A percentile compares a stretch with the other conserved stretches of the same genome.
phyloP scores from a whole-genome alignment of 37 sponge, comb jelly and placozoan species.

The Amphimedon queenslandica region DNA sequence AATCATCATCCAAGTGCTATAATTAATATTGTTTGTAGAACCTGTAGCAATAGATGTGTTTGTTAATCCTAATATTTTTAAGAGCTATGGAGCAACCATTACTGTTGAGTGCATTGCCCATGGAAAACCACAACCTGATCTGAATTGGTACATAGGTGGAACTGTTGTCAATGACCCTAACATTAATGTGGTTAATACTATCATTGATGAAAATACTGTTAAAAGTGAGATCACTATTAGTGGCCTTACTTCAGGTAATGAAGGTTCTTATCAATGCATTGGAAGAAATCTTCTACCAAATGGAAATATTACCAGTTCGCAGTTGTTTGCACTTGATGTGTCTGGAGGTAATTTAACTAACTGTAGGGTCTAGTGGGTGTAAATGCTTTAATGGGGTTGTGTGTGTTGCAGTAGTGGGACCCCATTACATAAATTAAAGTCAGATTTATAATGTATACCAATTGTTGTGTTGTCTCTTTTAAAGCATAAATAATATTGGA shows the following conservation, averaged over 20 bases:
- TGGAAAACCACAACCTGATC: neutral
- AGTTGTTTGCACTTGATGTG: neutral
- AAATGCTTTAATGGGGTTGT: no score
- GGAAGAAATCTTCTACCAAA: neutral
- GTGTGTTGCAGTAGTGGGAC: no score
- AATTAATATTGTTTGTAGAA: no score
- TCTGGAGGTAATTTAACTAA: no score
- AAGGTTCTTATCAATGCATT: neutral
- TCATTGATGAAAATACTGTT: neutral
- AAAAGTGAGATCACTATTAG: neutral
- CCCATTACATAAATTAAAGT: no score
- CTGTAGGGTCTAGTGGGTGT: no score
- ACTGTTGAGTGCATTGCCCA: neutral
- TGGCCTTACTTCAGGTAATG: neutral
- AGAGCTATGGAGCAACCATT: neutral
- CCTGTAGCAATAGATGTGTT: no score
- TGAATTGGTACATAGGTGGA: constrained; percentile 2
- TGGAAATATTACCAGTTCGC: neutral
- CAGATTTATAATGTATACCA: no score
- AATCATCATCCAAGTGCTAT: no score
- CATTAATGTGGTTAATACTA: neutral
- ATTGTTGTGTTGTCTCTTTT: no score
- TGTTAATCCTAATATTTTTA: no score
- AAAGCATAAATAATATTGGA: no score
- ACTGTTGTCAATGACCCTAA: neutral